Conservation (phyloP, 2,113 vertebrate genomes). For the Python bivittatus region DNA sequence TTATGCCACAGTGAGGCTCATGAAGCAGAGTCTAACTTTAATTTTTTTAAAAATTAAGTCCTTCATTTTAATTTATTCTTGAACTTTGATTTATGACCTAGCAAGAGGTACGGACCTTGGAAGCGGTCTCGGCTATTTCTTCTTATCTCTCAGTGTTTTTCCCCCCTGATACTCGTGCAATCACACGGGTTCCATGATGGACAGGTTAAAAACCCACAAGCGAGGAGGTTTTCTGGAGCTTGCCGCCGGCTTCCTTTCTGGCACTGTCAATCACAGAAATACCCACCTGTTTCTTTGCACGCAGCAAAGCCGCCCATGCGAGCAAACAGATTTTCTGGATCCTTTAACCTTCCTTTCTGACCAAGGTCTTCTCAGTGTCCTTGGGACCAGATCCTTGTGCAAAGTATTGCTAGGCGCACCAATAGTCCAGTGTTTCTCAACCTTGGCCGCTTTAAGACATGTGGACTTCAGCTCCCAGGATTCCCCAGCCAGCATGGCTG, state of each 20-base stretch:
- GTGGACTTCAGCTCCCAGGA: too few relatives aligned
- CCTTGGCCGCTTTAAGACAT: too few relatives aligned
- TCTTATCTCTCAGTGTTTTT: neutral
- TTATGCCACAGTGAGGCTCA: neutral
- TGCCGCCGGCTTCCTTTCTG: neutral
- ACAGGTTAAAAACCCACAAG: neutral
- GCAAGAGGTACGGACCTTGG: neutral
- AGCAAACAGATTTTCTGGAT: neutral
- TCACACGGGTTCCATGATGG: fast-evolving
- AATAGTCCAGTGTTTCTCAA: too few relatives aligned
- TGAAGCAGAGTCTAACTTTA: neutral
- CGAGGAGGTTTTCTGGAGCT: neutral
- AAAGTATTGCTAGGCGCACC: too few relatives aligned
- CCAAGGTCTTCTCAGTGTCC: neutral
- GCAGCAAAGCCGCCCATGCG: too few relatives aligned
- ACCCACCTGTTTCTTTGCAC: neutral
- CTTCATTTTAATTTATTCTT: neutral
- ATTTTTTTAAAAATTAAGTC: neutral
- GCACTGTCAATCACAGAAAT: neutral
- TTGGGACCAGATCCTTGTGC: neutral
- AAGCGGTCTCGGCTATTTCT: neutral
- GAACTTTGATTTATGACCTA: neutral
- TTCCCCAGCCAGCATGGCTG: too few relatives aligned
- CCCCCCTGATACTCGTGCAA: neutral
- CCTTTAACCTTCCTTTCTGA: neutral